Conservation (phyloP, 2,113 vertebrate species). For the Chaetodon trifascialis region DNA sequence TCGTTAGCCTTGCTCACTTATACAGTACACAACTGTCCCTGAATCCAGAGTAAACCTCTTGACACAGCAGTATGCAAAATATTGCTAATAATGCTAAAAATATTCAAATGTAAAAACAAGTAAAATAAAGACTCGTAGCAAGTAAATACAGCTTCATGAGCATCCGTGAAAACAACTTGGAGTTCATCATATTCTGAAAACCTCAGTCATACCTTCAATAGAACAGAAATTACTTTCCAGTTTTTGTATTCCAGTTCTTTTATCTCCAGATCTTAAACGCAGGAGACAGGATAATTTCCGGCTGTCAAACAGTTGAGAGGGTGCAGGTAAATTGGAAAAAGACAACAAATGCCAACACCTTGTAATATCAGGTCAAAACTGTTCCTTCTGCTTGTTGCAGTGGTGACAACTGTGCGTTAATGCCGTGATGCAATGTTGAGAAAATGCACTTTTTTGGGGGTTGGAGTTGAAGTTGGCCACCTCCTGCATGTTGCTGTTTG, state of each 20-base stretch:
- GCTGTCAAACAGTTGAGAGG: too few relatives aligned
- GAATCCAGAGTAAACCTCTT: too few relatives aligned
- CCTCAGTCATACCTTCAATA: not conserved
- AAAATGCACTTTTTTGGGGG: not conserved
- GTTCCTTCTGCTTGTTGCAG: not conserved
- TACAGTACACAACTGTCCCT: too few relatives aligned
- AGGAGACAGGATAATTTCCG: too few relatives aligned
- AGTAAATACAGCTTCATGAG: not conserved
- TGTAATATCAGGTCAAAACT: not conserved
- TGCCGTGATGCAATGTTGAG: not conserved
- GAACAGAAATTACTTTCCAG: not conserved
- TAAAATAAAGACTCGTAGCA: too few relatives aligned
- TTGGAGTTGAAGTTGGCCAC: not conserved
- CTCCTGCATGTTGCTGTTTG: not conserved
- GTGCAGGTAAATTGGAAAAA: too few relatives aligned
- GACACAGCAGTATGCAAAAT: too few relatives aligned
- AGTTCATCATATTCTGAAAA: too few relatives aligned
- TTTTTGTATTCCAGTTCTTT: too few relatives aligned
- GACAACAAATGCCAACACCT: not conserved
- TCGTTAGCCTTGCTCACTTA: not conserved
- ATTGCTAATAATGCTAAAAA: not conserved
- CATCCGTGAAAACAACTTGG: not conserved
- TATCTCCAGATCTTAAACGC: too few relatives aligned
- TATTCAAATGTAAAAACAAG: not conserved
- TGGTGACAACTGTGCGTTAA: not conserved